Base-by-base conservation (phyloP, 1,140 invertebrate genomes). In the Achatina immaculata region DNA sequence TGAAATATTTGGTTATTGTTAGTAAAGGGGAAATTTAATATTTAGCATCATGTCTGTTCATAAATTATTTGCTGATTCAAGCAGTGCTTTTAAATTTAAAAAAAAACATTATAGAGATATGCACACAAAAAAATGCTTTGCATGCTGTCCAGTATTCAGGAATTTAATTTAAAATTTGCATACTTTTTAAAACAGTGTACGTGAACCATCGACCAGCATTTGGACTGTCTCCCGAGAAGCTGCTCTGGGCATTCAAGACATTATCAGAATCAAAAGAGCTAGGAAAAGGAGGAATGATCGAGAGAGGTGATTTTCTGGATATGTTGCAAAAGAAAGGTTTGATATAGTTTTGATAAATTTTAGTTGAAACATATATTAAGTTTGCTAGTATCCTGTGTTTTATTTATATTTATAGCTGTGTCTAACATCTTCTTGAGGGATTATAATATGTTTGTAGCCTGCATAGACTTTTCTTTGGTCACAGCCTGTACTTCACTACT, bases 161-260 rank as follows among this genome's bases (percentile, higher is more conserved):
- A n/a, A n/a, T n/a, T n/a, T n/a, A n/a, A n/a, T n/a, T n/a, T n/a
- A n/a, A n/a, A n/a, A n/a, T n/a, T n/a, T n/a, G n/a, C n/a, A n/a
- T n/a, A n/a, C n/a, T n/a, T 58, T 28, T 62, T 62, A 0, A 31
- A 78, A 40, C 76, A 91, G 90, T 95, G 65, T 95, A 94, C 83
- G 90, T 95, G 34, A 95, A 95, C 88, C 94, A 95, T 88, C 92
- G 94, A 76, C 94, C 94, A 16, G 93, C 93, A 24, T 91, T 91
- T 87, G 90, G 90, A 36, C 79, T 91, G 42, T 86, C 88, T 43
- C 86, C 87, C 24, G 86, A 90, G 66, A 88, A 89, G 80, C 82
- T 92, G 36, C 43, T 85, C 16, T 85, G 85, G 83, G 86, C 90
- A 3, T 92, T 91, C 84, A 84, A 90, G 31, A 85, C 86, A 11